Percentiles rank a stretch among this genome's conserved stretches.
Evolutionary conservation across 1,140 invertebrate genomes (phyloP).

Genomic region (Drosophila kanapiae): DNA sequence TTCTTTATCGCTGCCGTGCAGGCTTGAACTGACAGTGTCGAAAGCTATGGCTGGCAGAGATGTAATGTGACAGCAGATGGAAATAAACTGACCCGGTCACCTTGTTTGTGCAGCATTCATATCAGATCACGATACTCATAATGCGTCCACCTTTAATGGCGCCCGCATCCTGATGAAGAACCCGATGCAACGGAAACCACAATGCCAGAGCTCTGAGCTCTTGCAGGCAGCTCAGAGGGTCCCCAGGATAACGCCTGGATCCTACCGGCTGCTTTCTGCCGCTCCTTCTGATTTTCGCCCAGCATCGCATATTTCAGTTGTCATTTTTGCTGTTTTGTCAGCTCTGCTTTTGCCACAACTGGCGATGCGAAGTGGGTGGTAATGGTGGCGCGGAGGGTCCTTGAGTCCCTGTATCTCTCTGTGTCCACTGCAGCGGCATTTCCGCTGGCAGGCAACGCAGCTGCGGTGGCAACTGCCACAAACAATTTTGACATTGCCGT

Average conservation of each 20-base stretch:
- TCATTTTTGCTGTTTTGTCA: conserved; percentile 78
- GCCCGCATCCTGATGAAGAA: conserved; percentile 32
- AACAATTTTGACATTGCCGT: conserved; percentile 78
- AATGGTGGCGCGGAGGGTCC: neutral
- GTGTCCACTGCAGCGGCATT: conserved; percentile 52
- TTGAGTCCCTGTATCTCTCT: neutral
- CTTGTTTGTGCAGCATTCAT: conserved; percentile 14
- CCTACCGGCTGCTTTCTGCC: neutral
- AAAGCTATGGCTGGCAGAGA: conserved; percentile 4
- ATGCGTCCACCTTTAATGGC: conserved; percentile 14
- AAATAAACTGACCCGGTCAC: conserved; percentile 9
- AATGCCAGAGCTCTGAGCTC: conserved; percentile 38
- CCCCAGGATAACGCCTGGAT: conserved; percentile 22
- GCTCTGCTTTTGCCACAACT: conserved; percentile 57
- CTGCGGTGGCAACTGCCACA: conserved; percentile 78
- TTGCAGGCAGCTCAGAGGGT: conserved; percentile 39
- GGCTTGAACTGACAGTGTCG: conserved; percentile 3
- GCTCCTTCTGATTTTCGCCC: conserved; percentile 19
- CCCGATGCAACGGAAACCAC: conserved; percentile 57
- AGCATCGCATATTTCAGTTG: conserved; percentile 75
- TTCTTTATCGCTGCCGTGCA: conserved; percentile 20
- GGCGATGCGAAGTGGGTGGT: conserved; percentile 15
- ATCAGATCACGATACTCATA: conserved; percentile 12
- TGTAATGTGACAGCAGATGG: conserved; percentile 2
- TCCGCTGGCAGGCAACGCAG: conserved; percentile 70